Evolutionary conservation across 1,140 invertebrate species (phyloP), one percentile per base, ranked within the genome.

Genomic region (Bilobella aurantiaca): DNA sequence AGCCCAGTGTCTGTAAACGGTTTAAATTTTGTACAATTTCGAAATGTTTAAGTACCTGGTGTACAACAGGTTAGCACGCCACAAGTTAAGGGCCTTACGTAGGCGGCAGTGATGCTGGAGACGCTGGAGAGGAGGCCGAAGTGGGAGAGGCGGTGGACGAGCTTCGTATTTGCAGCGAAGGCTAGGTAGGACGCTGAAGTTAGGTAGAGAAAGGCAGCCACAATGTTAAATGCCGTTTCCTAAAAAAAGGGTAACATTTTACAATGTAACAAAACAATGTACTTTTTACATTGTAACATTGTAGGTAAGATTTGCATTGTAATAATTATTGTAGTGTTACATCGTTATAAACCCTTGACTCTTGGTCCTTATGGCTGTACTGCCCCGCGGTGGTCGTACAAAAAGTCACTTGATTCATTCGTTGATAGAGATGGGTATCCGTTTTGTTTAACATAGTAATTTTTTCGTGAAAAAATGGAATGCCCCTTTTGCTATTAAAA

Each of bases 61-160:
- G 12, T 23, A 32, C 30, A 8, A 23, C 14, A n/a, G n/a, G n/a
- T n/a, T n/a, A n/a, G n/a, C n/a, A n/a, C n/a, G n/a, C n/a, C n/a
- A n/a, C n/a, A n/a, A n/a, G 58, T 28, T 5, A 62, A 12, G 3
- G n/a, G 2, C 65, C 87, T 88, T 79, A 91, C 89, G 75, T 90
- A 90, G 60, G 86, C 84, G 0, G 86, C 86, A 27, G 86, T 88
- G 86, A 91, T 1, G 88, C 88, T 18, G 88, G 88, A 79, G 88
- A 90, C 29, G 85, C 87, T 74, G 85, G 82, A 72, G 80, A 84
- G 63, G 81, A 82, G 1, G 82, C 80, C 21, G 76, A 82, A 27
- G 82, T 73, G 29, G 80, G 74, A 75, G 84, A 84, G 37, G 80
- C 73, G 0, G 86, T 83, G 76, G 86, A 85, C 31, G 34, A 87